Evolutionary conservation across 2,888 invertebrate species (phyloP).

Genomic region (Pollenia griseotomentosa): DNA sequence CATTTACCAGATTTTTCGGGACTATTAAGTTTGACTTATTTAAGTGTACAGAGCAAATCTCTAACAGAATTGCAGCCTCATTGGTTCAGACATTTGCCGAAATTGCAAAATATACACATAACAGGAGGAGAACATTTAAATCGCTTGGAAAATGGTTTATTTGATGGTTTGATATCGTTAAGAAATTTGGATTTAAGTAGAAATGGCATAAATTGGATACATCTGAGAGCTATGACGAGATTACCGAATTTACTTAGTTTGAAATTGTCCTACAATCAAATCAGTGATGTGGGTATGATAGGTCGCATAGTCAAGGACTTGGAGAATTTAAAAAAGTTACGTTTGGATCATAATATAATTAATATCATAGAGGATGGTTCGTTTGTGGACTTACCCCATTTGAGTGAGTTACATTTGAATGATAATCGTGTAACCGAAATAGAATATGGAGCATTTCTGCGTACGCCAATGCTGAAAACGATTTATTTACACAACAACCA

Average conservation of each 20-base stretch:
- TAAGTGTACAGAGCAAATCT: slow-evolving; percentile 89
- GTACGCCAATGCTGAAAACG: slow-evolving; percentile 89
- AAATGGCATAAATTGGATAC: slow-evolving; percentile 91
- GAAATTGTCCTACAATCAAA: slow-evolving; percentile 89
- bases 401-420: slow-evolving; percentile 88
- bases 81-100: slow-evolving; percentile 89
- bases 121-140: slow-evolving; percentile 88
- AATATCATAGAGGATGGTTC: slow-evolving; percentile 90
- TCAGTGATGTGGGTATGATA: slow-evolving; percentile 92
- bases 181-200: slow-evolving; percentile 90
- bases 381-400: slow-evolving; percentile 90
- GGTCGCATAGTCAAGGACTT: slow-evolving; percentile 91
- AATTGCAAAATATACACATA: slow-evolving; percentile 90
- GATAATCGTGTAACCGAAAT: slow-evolving; percentile 91
- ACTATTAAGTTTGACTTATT: slow-evolving; percentile 89
- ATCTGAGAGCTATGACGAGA: slow-evolving; percentile 89
- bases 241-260: slow-evolving; percentile 90
- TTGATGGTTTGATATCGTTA: slow-evolving; percentile 89
- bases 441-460: slow-evolving; percentile 92
- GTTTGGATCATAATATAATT: slow-evolving; percentile 90
- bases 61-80: slow-evolving; percentile 88
- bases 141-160: slow-evolving; percentile 89
- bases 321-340: slow-evolving; percentile 88
- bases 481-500: slow-evolving; percentile 91
- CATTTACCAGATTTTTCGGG: slow-evolving; percentile 90